Base-by-base conservation (phyloP, 2,113 vertebrate species). In the Megalops atlanticus region DNA sequence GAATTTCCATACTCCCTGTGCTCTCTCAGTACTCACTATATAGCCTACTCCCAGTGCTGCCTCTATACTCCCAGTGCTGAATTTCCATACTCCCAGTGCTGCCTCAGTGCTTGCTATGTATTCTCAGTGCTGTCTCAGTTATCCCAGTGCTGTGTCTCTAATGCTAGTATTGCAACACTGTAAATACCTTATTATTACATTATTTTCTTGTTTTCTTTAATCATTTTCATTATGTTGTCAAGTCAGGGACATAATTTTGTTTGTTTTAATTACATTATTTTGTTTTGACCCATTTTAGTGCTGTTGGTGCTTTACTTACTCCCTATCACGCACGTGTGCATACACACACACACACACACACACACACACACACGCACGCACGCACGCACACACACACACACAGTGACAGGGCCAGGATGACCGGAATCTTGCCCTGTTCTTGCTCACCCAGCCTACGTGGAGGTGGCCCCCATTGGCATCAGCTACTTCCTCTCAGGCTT, bases 371-470 rank as follows among this genome's bases (percentile, higher is more conserved):
- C 1, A 58, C 21, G n/a, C 52, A 58, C 52, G 21, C 52, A 58
- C 52, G 7, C 24, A n/a, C 4, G n/a, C 8, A 24, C 52, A 58
- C 4, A 58, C 24, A 58, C 24, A n/a, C 52, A 24, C 7, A 10
- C 43, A 10, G 43, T 45, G 14, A 21, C 5, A 54, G 33, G 47
- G 31, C 43, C 38, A 76, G 33, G 69, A 36, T 69, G 45, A 31
- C 45, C 76, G 36, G 35, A 80, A 54, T 43, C 36, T 40, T 72
- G 24, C 85, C 12, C 45, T 80, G 74, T 82, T 86, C 58, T 78
- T 58, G 36, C 83, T 79, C 76, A 73, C 52, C 79, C 88, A 87
- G 86, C 84, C 77, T 85, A 84, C 76, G 77, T 84, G 82, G 81
- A 85, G 70, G 70, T 86, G 85, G 83, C 83, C 52, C 83, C 87